These are phyloP conservation scores for Synergus gifuensis DNA, from an alignment of 2,888 invertebrate species.

Conservation along the genomic window DNA sequence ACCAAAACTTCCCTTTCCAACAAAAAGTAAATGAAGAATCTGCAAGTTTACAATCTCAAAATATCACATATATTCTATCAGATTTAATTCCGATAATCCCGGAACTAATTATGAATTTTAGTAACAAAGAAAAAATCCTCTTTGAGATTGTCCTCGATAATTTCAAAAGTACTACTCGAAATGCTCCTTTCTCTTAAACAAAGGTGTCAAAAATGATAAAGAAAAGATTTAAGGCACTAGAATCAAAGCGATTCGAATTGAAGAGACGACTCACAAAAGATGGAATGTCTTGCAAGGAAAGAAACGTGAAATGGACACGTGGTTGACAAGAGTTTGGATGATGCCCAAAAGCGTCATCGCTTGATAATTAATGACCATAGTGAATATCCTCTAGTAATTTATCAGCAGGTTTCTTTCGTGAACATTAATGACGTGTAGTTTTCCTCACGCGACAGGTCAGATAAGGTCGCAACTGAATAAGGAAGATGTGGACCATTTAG, in stretches of 20 bases:
- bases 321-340: background rate
- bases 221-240: background rate
- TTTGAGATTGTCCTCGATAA: background rate
- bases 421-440: slow-evolving; percentile 61
- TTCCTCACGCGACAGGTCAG: slow-evolving; percentile 55
- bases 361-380: slow-evolving; percentile 61
- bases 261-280: background rate
- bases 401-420: slow-evolving; percentile 62
- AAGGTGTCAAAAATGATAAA: background rate
- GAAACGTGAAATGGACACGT: slow-evolving; percentile 50
- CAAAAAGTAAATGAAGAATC: no score
- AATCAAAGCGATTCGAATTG: background rate
- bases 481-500: slow-evolving; percentile 57
- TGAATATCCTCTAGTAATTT: slow-evolving; percentile 59
- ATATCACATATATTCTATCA: no score
- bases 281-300: background rate
- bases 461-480: slow-evolving; percentile 58
- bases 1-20: no score
- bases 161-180: background rate
- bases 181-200: background rate
- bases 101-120: no score
- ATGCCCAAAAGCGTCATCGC: slow-evolving; percentile 54
- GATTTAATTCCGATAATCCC: no score
- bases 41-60: no score
- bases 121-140: background rate